phyloP scores from a whole-genome alignment of 2,888 invertebrate species.

The Polyommatus icarus region DNA sequence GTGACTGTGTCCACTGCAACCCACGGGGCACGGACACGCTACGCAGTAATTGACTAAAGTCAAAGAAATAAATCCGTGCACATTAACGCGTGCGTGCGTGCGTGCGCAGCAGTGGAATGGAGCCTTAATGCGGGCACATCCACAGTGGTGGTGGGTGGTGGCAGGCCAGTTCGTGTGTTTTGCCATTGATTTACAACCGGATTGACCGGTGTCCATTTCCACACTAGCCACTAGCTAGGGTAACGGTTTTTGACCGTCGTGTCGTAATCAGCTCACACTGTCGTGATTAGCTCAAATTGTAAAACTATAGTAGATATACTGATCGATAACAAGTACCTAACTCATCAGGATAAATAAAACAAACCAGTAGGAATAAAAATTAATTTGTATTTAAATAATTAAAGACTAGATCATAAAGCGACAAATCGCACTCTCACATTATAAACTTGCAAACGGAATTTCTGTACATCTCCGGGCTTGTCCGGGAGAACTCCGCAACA shows the following conservation, averaged over 20 bases:
- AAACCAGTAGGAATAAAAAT: slow-evolving; percentile 42
- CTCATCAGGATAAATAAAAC: slow-evolving; percentile 39
- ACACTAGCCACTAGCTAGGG: neutral
- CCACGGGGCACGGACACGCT: too few species aligned
- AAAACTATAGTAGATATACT: neutral
- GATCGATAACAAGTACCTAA: too few species aligned
- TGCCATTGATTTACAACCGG: neutral
- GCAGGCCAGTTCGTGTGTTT: neutral
- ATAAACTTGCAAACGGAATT: slow-evolving; percentile 62
- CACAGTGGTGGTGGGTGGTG: neutral
- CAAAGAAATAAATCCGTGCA: too few species aligned
- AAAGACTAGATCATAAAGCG: slow-evolving; percentile 73
- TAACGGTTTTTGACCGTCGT: neutral
- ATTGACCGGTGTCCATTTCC: neutral
- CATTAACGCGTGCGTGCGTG: too few species aligned
- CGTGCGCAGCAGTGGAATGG: too few species aligned
- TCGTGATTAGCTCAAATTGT: neutral
- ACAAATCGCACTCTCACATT: slow-evolving; percentile 67
- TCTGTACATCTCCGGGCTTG: slow-evolving; percentile 65
- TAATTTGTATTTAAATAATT: slow-evolving; percentile 51
- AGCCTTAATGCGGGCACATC: too few species aligned
- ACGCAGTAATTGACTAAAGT: too few species aligned
- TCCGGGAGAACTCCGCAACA: slow-evolving; percentile 48
- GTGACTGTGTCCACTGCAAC: too few species aligned
- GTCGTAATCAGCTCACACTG: neutral